Percentiles rank a stretch among this genome's conserved stretches.
These are phyloP conservation scores for Lamellibrachia columna DNA, from an alignment of 2,888 invertebrate species.

Conservation along the genomic window DNA sequence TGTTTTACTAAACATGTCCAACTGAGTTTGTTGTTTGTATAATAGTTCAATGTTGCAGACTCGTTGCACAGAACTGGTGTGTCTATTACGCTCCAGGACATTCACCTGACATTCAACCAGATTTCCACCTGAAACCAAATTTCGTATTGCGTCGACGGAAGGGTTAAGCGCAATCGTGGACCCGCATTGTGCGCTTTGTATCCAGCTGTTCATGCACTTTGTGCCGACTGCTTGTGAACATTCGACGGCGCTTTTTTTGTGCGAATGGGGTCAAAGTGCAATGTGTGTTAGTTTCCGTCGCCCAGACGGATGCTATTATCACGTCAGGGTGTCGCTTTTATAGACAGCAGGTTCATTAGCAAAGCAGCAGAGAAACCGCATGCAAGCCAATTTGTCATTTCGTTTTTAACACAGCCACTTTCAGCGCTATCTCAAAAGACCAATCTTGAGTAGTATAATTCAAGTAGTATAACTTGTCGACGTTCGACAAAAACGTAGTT, in stretches of 20 bases:
- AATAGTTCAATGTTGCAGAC: background rate
- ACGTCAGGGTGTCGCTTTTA: background rate
- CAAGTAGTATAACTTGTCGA: background rate
- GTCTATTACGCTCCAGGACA: background rate
- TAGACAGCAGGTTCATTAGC: background rate
- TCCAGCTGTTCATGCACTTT: background rate
- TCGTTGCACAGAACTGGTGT: background rate
- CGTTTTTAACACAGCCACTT: constrained; percentile 16
- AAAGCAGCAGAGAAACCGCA: background rate
- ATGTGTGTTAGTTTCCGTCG: background rate
- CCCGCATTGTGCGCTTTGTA: background rate
- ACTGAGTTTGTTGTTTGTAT: background rate
- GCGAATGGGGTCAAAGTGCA: background rate
- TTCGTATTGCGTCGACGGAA: background rate
- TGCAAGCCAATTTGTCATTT: background rate
- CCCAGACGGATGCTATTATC: background rate
- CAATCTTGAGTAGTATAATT: background rate
- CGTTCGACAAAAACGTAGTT: too few relatives aligned
- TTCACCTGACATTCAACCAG: background rate
- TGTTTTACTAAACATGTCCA: background rate
- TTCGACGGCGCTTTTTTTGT: background rate
- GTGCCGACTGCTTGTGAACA: background rate
- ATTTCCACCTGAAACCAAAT: background rate
- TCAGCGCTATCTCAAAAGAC: background rate
- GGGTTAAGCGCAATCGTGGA: background rate